Base-by-base conservation (phyloP, 2,797 vertebrate genomes). In the Dendrocincla tyrannina region DNA sequence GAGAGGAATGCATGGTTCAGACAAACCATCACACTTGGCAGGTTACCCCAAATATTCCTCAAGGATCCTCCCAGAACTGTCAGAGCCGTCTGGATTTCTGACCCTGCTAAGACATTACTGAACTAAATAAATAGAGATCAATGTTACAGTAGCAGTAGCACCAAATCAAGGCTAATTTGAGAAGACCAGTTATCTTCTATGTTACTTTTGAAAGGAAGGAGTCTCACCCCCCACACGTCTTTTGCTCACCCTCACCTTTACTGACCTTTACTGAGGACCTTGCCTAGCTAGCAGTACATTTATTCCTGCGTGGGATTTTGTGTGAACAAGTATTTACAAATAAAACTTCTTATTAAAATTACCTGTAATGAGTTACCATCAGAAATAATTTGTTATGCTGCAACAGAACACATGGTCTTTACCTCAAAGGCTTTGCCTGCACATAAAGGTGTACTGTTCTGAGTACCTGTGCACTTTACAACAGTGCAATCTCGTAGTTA, bases 101-200 rank as follows among this genome's bases (percentile, higher is more conserved):
- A 89, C 46, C 24, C 64, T 89, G 33, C 58, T 44, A 17, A 56
- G 23, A 25, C 47, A 53, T 59, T 78, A 42, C 30, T 58, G 30
- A 0, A 0, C 59, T 35, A 50, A 18, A 32, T 42, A 85, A 85
- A 80, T 8, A 17, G 46, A 59, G n/a, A 78, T 33, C 28, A 88
- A 56, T 1, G 49, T 67, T 91, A 70, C 39, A 63, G 50, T 59
- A 86, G 76, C 83, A 82, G 63, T 60, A 64, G 25, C 50, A 76
- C 47, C 63, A 76, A 91, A 88, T 89, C 56, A 86, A 82, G 63
- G 77, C 33, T 82, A 88, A 90, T 20, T 80, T 82, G 70, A 89
- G 37, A 15, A 83, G 39, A 82, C 37, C 47, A 37, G 94, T 93
- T 91, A 74, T 47, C 24, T 74, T 74, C 63, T 32, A 17, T 11